A percentile compares a stretch with the other conserved stretches of the same genome.
These are phyloP conservation scores for Peromyscus polionotus DNA, from an alignment of 2,113 vertebrate genomes.

Conservation along the genomic window DNA sequence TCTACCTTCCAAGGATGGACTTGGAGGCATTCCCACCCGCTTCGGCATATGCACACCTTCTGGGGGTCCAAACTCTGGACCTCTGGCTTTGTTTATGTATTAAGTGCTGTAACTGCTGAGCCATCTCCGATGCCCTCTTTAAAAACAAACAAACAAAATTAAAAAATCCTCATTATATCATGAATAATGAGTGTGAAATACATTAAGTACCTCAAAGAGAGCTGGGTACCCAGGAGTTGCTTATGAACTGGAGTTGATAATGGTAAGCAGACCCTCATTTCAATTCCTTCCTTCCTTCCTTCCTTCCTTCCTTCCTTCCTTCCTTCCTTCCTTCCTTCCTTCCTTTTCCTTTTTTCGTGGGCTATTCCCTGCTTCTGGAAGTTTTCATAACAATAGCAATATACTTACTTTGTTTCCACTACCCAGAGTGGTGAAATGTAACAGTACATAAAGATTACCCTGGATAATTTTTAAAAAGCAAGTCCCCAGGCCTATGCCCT, in stretches of 20 bases:
- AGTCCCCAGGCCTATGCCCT: neutral
- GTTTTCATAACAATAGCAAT: neutral
- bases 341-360: neutral
- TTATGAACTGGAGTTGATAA: neutral
- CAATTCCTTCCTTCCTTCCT: neutral
- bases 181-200: neutral
- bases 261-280: neutral
- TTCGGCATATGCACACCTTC: neutral
- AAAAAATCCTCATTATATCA: neutral
- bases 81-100: no score
- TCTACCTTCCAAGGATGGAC: neutral
- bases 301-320: neutral
- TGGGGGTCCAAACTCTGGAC: neutral
- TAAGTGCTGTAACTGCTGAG: no score
- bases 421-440: neutral
- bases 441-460: neutral
- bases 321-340: neutral
- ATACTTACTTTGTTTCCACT: neutral
- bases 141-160: neutral
- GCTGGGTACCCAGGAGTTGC: neutral
- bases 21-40: neutral
- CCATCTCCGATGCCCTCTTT: neutral
- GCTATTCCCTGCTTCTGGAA: neutral
- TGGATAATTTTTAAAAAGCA: neutral
- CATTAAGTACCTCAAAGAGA: neutral